These are phyloP conservation scores for Anthopleura sola DNA, from an alignment of 64 coral and sea anemone species.

Conservation along the genomic window DNA sequence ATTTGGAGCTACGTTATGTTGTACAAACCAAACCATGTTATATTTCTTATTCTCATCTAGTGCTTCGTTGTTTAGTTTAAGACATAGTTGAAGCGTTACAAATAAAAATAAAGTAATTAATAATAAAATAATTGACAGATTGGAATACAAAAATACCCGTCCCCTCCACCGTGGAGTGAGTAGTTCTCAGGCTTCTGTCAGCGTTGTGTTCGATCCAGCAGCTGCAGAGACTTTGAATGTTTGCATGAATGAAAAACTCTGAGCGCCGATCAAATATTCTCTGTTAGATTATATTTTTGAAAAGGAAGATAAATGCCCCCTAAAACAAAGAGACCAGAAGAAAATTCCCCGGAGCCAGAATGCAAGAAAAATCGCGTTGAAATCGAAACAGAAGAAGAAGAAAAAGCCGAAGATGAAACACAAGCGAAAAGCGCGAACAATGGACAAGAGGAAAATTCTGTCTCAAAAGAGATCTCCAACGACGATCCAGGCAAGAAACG, in stretches of 20 bases:
- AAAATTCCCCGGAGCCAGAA: slow-evolving; percentile 12
- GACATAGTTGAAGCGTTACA: background rate
- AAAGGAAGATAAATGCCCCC: slow-evolving; percentile 33
- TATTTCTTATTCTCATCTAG: no score
- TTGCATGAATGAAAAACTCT: slow-evolving; percentile 23
- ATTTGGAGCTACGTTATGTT: no score
- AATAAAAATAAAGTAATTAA: background rate
- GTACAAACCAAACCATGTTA: no score
- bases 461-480: slow-evolving; percentile 13
- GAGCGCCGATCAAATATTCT: background rate
- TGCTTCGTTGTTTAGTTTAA: no score
- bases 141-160: background rate
- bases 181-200: slow-evolving; percentile 17
- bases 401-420: background rate
- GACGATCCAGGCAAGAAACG: slow-evolving; percentile 1
- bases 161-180: background rate
- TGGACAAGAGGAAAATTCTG: slow-evolving; percentile 13
- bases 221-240: slow-evolving; percentile 14
- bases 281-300: slow-evolving; percentile 9
- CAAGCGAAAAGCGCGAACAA: slow-evolving; percentile 17
- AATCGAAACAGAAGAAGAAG: background rate
- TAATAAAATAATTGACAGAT: background rate
- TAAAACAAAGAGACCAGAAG: slow-evolving; percentile 15
- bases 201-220: slow-evolving; percentile 21
- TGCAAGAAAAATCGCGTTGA: slow-evolving; percentile 7